These are phyloP conservation scores for Halictus ligatus DNA, from an alignment of 2,888 invertebrate species.

Conservation along the genomic window DNA sequence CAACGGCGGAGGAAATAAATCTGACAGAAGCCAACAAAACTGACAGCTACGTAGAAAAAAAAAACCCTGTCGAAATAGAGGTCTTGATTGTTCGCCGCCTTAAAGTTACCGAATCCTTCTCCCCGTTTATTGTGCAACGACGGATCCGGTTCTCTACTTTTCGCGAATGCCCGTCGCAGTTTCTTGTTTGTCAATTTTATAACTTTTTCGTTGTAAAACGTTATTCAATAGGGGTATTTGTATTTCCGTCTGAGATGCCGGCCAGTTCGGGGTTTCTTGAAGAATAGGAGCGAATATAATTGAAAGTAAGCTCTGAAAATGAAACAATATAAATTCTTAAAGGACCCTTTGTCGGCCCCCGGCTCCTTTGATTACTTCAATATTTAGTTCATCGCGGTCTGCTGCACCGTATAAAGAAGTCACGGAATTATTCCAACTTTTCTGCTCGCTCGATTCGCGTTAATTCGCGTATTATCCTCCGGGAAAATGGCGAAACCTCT, in stretches of 20 bases:
- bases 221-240: not conserved
- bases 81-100: not conserved
- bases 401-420: slow-evolving; percentile 39
- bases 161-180: not conserved
- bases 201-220: not conserved
- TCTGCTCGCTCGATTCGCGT: slow-evolving; percentile 42
- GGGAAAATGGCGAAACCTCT: slow-evolving; percentile 39
- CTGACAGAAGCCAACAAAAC: slow-evolving; percentile 19
- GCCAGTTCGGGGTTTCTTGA: not conserved
- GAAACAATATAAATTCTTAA: slow-evolving; percentile 58
- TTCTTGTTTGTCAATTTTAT: not conserved
- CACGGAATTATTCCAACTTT: slow-evolving; percentile 54
- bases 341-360: slow-evolving; percentile 18
- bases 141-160: not conserved
- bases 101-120: not conserved
- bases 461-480: slow-evolving; percentile 55
- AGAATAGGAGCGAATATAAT: slow-evolving; percentile 28
- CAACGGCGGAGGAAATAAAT: not conserved
- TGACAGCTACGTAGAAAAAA: not conserved
- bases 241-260: not conserved
- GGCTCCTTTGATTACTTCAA: slow-evolving; percentile 50
- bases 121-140: not conserved
- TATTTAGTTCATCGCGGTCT: slow-evolving; percentile 37
- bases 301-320: slow-evolving; percentile 52
- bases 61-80: not conserved